Percentiles rank a stretch among this genome's conserved stretches.
Evolutionary conservation across 2,888 invertebrate genomes (phyloP).

Genomic region (Steinernema hermaphroditum): DNA sequence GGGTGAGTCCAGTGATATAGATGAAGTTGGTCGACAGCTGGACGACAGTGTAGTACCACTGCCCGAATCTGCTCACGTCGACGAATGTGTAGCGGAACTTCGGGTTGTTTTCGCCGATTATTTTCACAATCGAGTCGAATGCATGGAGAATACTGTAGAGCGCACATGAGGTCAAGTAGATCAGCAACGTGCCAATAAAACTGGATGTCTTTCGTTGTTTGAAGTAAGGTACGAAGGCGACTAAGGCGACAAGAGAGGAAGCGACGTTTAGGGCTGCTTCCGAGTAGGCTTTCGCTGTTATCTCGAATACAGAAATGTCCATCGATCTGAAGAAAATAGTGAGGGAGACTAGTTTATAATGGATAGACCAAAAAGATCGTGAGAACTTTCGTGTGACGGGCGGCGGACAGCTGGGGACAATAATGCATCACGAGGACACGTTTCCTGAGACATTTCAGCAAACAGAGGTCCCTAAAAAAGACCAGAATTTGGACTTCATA

Average conservation of each 20-base stretch:
- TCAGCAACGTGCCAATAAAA: background rate
- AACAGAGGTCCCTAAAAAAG: too few species aligned
- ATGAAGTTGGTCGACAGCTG: conserved; percentile 2
- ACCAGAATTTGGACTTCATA: too few species aligned
- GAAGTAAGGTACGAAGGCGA: background rate
- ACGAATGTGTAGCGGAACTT: background rate
- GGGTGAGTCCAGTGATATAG: background rate
- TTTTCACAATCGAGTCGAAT: background rate
- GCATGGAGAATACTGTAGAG: conserved; percentile 4
- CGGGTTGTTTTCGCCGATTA: background rate
- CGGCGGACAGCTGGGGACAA: background rate
- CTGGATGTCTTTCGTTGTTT: background rate
- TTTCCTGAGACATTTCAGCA: background rate
- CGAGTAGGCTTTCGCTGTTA: background rate
- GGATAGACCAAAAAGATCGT: background rate
- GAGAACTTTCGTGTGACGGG: background rate
- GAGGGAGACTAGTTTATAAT: background rate
- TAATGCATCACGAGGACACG: background rate
- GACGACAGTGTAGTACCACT: background rate
- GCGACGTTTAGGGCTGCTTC: background rate
- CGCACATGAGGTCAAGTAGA: background rate
- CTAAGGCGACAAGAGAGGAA: background rate
- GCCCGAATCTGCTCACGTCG: background rate
- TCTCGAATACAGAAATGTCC: background rate
- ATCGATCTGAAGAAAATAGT: background rate